Base-by-base conservation (phyloP, 2,797 vertebrate species). In the Crenuchus spilurus region DNA sequence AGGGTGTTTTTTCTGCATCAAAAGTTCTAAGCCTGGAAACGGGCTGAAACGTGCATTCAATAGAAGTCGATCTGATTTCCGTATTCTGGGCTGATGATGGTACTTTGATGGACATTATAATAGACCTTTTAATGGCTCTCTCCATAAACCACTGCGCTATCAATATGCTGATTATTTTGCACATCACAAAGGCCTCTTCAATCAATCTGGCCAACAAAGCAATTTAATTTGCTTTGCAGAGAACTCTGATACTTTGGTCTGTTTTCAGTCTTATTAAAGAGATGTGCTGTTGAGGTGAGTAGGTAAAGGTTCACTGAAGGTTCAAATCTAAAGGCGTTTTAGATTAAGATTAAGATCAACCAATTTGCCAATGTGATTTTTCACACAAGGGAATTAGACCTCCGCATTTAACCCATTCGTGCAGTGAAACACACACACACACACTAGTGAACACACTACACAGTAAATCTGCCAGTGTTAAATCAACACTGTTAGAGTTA, bases 241-340 rank as follows among this genome's bases (percentile, higher is more conserved):
- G 35, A 24, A 54, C 82, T 85, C 78, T 82, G 79, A 85, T 81
- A 75, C 58, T 31, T 85, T 69, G 42, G 41, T 75, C 20, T 64
- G 57, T 82, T 63, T 77, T 67, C 61, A 77, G 69, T 18, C 4
- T 58, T 9, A 20, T 30, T 11, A 8, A 20, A 28, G 30, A 20
- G 42, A 60, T 18, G 2, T 62, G 57, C 11, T 41, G 67, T 14
- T 35, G 7, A 55, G 35, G 8, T 28, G 35, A 16, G 33, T 31
- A 3, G 13, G n/a, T 31, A 37, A 51, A 16, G 18, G 24, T 24
- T 16, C 30, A 22, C 24, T 22, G 28, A 48, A 20, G n/a, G 26
- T 3, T 1, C 41, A 20, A 16, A 30, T 2, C 16, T 3, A 39
- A 75, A 24, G 35, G 4, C 10, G 35, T 37, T 4, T 10, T 10